Evolutionary conservation across 1,140 invertebrate genomes (phyloP).

Genomic region (Paracyclopina nana): DNA sequence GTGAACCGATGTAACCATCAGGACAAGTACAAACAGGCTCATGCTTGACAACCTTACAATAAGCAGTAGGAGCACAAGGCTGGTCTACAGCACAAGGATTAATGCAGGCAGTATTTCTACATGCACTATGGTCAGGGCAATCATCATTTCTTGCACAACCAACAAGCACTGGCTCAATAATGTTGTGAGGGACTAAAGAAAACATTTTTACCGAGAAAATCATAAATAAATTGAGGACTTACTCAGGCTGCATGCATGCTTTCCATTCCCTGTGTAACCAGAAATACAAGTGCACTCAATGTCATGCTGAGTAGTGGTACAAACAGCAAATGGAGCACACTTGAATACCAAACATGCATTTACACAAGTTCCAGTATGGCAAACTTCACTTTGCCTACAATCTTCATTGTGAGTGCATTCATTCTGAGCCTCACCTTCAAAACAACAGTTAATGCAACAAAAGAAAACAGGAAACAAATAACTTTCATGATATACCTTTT

Average conservation of each 20-base stretch:
- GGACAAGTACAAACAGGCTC: slow-evolving; percentile 47
- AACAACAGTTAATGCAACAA: background rate
- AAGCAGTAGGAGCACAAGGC: slow-evolving; percentile 51
- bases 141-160: slow-evolving; percentile 44
- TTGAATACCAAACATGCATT: slow-evolving; percentile 8
- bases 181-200: slow-evolving; percentile 31
- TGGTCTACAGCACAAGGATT: slow-evolving; percentile 34
- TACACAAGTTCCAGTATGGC: slow-evolving; percentile 6
- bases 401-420: slow-evolving; percentile 51
- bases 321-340: slow-evolving; percentile 23
- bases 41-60: slow-evolving; percentile 42
- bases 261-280: slow-evolving; percentile 17
- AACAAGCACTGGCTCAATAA: slow-evolving; percentile 36
- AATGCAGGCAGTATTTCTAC: slow-evolving; percentile 47
- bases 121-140: slow-evolving; percentile 44
- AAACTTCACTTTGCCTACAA: slow-evolving; percentile 29
- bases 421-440: background rate
- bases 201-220: slow-evolving; percentile 28
- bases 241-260: background rate
- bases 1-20: slow-evolving; percentile 37
- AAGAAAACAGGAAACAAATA: background rate
- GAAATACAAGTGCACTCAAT: slow-evolving; percentile 47
- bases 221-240: background rate
- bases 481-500: background rate
- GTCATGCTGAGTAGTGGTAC: slow-evolving; percentile 23